Conservation (phyloP, 2,113 vertebrate genomes). For the Sebastes schlegelii region DNA sequence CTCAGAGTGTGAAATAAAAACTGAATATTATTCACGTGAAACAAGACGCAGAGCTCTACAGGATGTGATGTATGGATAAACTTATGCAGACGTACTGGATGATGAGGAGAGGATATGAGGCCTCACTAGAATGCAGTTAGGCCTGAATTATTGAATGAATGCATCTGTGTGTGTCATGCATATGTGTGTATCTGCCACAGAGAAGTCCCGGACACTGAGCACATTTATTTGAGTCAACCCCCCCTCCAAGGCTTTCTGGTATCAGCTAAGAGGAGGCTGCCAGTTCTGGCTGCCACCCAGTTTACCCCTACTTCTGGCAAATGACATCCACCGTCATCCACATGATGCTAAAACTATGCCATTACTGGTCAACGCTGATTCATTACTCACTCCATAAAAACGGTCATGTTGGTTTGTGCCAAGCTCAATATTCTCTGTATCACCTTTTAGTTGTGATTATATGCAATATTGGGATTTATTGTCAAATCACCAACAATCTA, state of each 20-base stretch:
- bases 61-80: not conserved
- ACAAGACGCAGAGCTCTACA: not conserved
- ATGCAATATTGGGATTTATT: too few relatives aligned
- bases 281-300: constrained; percentile 25
- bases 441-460: too few relatives aligned
- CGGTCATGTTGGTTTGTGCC: not conserved
- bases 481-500: too few relatives aligned
- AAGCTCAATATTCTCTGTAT: not conserved
- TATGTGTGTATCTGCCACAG: not conserved
- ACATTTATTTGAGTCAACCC: constrained; percentile 45
- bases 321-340: constrained; percentile 13
- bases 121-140: not conserved
- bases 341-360: constrained; percentile 19
- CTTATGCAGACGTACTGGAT: not conserved
- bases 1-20: constrained; percentile 26
- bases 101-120: not conserved
- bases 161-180: not conserved
- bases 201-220: constrained; percentile 26
- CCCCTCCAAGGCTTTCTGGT: constrained; percentile 1
- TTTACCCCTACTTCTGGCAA: not conserved
- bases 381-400: not conserved
- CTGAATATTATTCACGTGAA: not conserved
- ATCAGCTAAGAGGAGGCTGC: constrained; percentile 36
- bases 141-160: not conserved
- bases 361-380: constrained; percentile 6